Base-by-base conservation (phyloP, 2,113 vertebrate species). In the Chelonoidis abingdonii region DNA sequence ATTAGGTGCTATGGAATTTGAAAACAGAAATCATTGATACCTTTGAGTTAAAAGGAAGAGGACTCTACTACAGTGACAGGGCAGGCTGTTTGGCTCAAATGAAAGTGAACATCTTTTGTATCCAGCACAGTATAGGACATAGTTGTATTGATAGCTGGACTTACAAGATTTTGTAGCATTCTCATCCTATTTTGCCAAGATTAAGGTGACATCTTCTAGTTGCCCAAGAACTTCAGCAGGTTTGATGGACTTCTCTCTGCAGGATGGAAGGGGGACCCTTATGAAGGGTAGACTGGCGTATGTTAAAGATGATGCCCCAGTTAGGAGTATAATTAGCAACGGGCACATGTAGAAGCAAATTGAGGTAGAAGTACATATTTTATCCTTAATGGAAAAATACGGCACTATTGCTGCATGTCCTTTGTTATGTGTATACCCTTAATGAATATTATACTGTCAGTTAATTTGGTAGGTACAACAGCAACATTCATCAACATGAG, bases 71-170 rank as follows among this genome's bases (percentile, higher is more conserved):
- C 13, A 75, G 27, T 82, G 75, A 87, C 44, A 19, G 86, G n/a
- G 72, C 2, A 62, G 2, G 6, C 5, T 69, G 79, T 75, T 38
- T 90, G 10, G 88, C 86, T 88, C 7, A 80, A 72, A 35, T 72
- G 62, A 89, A 96, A 92, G 44, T 8, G 50, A 84, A 6, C 0
- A 69, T 93, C 35, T 25, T 92, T 92, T 86, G 29, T 79, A 62
- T 80, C 14, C 0, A 0, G 29, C 47, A 1, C 10, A 86, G 9
- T 47, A 27, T 27, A 84, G 10, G 27, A 11, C 49, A 16, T 3
- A 14, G 6, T 94, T 21, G 41, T 81, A 57, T 69, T 88, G 35
- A 69, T 88, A 35, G 12, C 35, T 88, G 3, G 53, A 65, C 7
- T 84, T 90, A 85, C 19, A 72, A 53, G 62, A 80, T 78, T 90